Conservation (phyloP, 2,797 vertebrate genomes). For the Characodon lateralis region DNA sequence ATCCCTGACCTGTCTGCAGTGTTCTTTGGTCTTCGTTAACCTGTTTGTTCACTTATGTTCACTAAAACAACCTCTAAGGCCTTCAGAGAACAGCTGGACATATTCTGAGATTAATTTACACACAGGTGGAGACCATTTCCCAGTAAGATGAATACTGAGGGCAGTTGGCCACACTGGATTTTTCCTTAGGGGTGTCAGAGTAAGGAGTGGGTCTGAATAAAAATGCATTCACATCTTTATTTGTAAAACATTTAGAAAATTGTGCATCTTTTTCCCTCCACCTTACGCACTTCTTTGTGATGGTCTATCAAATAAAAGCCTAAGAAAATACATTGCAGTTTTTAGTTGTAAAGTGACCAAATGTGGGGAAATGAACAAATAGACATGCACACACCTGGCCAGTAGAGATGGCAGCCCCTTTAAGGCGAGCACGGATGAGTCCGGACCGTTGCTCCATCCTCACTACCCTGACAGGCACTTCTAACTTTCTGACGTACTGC, state of each 20-base stretch:
- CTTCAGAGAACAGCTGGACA: neutral
- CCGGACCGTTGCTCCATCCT: conserved; percentile 98
- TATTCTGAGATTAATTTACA: neutral
- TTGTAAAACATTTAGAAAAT: neutral
- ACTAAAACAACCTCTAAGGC: neutral
- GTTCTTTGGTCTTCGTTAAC: neutral
- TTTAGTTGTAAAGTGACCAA: neutral
- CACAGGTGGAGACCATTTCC: too few species aligned
- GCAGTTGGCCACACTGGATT: too few species aligned
- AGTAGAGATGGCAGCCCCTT: conserved; percentile 94
- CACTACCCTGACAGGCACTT: conserved; percentile 92
- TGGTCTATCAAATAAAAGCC: neutral
- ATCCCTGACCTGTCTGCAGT: neutral
- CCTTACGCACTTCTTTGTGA: neutral
- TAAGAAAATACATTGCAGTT: neutral
- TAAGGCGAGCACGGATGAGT: conserved; percentile 94
- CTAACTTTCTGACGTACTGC: conserved; percentile 91
- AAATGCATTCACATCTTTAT: neutral
- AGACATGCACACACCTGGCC: conserved; percentile 80
- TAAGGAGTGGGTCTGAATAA: neutral
- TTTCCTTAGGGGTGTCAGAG: neutral
- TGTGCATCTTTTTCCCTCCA: neutral
- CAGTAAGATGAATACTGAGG: too few species aligned
- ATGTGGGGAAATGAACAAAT: neutral
- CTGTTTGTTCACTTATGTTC: neutral